These are phyloP conservation scores for Orthosia cruda DNA, from an alignment of 2,888 invertebrate species.

Conservation along the genomic window DNA sequence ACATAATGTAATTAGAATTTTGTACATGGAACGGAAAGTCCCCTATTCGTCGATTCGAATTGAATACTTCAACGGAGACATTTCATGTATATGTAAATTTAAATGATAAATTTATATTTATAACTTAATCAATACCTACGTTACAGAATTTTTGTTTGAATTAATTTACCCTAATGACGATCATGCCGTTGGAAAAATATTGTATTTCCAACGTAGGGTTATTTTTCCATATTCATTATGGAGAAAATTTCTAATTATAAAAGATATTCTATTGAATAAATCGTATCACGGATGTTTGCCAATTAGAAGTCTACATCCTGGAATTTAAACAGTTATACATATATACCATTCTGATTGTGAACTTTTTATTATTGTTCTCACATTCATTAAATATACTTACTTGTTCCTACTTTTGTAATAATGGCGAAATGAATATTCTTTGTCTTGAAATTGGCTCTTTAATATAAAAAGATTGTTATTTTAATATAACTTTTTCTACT, in stretches of 20 bases:
- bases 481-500: background rate
- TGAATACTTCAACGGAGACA: constrained; percentile 42
- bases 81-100: constrained; percentile 52
- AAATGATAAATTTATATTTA: constrained; percentile 57
- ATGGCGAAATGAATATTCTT: background rate
- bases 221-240: constrained; percentile 9
- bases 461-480: too few species aligned
- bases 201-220: background rate
- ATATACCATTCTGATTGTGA: background rate
- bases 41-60: constrained; percentile 48
- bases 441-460: background rate
- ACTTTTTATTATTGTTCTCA: background rate
- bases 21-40: constrained; percentile 52
- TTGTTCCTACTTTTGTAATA: background rate
- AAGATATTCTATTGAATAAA: background rate
- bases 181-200: background rate
- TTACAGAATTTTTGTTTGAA: constrained; percentile 16
- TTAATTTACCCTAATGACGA: background rate
- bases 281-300: background rate
- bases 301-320: background rate
- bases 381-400: constrained; percentile 1
- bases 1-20: constrained; percentile 63
- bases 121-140: constrained; percentile 32
- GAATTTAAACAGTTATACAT: background rate
- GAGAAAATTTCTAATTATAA: background rate